These are phyloP conservation scores for Phyllostomus discolor DNA, from an alignment of 2,113 vertebrate species.

Conservation along the genomic window DNA sequence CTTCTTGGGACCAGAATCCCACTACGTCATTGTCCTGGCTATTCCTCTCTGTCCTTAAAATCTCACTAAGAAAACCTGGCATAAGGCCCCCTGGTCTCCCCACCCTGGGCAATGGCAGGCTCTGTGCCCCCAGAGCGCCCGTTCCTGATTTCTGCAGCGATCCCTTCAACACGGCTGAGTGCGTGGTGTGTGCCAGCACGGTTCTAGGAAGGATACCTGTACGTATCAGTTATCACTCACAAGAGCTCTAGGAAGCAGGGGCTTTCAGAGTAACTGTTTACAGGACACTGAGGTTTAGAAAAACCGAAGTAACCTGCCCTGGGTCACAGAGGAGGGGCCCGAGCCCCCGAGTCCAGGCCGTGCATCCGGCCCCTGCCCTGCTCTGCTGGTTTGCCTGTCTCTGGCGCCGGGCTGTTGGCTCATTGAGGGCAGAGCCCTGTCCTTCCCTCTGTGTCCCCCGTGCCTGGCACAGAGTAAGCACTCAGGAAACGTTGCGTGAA, in stretches of 20 bases:
- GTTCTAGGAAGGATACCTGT: neutral
- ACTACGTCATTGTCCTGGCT: neutral
- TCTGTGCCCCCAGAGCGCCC: neutral
- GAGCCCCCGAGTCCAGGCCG: neutral
- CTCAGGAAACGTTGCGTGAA: neutral
- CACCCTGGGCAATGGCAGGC: no score
- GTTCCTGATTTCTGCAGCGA: neutral
- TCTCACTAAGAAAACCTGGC: neutral
- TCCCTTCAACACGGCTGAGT: accelerated
- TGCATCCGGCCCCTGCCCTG: neutral
- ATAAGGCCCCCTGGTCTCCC: neutral
- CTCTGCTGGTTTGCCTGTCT: neutral
- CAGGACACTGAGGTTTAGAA: neutral
- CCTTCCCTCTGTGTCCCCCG: neutral
- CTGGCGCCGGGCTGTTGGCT: neutral
- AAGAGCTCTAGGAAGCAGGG: neutral
- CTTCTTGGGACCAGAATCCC: neutral
- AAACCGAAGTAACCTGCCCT: neutral
- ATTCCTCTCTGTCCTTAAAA: neutral
- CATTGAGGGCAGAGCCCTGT: neutral
- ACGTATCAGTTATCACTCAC: neutral
- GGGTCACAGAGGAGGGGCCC: neutral
- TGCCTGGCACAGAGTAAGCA: neutral
- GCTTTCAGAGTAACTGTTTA: neutral
- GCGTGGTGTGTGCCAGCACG: accelerated